A percentile compares a stretch with the other conserved stretches of the same genome.
Evolutionary conservation across 2,797 vertebrate species (phyloP).

Genomic region (Netta rufina): DNA sequence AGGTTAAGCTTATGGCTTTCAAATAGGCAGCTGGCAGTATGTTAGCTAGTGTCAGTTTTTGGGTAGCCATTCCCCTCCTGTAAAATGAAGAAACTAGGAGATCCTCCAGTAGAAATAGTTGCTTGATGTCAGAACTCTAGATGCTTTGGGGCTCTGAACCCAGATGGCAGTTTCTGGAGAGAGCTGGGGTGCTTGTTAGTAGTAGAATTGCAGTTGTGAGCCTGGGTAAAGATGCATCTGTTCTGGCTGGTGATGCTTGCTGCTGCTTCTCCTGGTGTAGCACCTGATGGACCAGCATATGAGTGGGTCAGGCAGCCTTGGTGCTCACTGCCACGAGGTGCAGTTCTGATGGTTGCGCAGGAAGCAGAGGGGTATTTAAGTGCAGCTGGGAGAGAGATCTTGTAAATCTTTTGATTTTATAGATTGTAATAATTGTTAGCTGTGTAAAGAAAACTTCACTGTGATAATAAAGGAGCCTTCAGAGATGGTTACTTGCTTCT

Average conservation of each 20-base stretch:
- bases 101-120: neutral
- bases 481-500: neutral
- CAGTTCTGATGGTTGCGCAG: neutral
- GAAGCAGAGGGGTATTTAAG: neutral
- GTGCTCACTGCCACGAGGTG: neutral
- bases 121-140: neutral
- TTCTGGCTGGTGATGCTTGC: neutral
- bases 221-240: neutral
- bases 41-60: neutral
- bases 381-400: neutral
- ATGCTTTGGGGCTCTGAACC: neutral
- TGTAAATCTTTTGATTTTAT: neutral
- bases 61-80: neutral
- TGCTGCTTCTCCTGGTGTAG: neutral
- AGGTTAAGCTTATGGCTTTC: neutral
- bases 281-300: accelerated
- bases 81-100: neutral
- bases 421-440: neutral
- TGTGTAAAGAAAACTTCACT: neutral
- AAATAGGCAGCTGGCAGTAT: neutral
- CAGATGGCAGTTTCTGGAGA: neutral
- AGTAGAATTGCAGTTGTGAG: neutral
- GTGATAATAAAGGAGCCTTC: neutral
- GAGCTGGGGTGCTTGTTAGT: neutral
- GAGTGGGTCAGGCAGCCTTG: neutral